These are phyloP conservation scores for Plusia festucae DNA, from an alignment of 2,888 invertebrate genomes.

Conservation along the genomic window DNA sequence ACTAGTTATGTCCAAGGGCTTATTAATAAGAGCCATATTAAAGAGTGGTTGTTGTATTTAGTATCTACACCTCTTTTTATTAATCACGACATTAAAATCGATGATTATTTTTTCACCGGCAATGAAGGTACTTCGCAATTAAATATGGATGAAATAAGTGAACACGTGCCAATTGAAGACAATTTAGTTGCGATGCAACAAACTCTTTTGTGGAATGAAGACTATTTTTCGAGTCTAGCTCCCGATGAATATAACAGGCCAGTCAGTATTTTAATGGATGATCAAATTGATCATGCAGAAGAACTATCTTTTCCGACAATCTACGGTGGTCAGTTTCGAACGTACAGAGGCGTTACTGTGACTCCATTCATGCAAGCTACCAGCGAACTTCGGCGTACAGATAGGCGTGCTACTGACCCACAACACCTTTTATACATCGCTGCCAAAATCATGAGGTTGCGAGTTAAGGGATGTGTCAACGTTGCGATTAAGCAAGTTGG, in stretches of 20 bases:
- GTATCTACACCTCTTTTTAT: constrained; percentile 56
- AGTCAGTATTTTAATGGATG: constrained; percentile 63
- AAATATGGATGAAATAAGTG: constrained; percentile 54
- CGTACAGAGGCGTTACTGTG: constrained; percentile 54
- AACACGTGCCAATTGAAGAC: constrained; percentile 57
- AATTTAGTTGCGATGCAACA: constrained; percentile 52
- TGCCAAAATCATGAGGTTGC: constrained; percentile 43
- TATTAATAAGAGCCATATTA: constrained; percentile 53
- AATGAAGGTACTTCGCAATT: constrained; percentile 42
- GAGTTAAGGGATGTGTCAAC: constrained; percentile 42
- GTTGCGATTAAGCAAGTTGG: constrained; percentile 60
- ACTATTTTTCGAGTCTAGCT: constrained; percentile 41
- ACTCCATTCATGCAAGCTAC: constrained; percentile 58
- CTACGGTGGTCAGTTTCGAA: constrained; percentile 62
- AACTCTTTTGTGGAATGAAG: constrained; percentile 52
- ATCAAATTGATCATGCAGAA: constrained; percentile 70
- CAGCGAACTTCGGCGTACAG: constrained; percentile 62
- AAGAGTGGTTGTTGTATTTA: constrained; percentile 56
- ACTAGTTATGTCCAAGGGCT: constrained; percentile 53
- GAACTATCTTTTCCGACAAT: constrained; percentile 71
- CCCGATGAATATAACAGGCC: constrained; percentile 42
- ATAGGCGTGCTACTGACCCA: constrained; percentile 64
- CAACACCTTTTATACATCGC: constrained; percentile 59
- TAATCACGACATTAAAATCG: constrained; percentile 50
- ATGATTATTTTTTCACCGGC: constrained; percentile 48